Percentiles rank a stretch among this genome's conserved stretches.
Evolutionary conservation across 2,888 invertebrate genomes (phyloP).

Genomic region (Saturnia japonica): DNA sequence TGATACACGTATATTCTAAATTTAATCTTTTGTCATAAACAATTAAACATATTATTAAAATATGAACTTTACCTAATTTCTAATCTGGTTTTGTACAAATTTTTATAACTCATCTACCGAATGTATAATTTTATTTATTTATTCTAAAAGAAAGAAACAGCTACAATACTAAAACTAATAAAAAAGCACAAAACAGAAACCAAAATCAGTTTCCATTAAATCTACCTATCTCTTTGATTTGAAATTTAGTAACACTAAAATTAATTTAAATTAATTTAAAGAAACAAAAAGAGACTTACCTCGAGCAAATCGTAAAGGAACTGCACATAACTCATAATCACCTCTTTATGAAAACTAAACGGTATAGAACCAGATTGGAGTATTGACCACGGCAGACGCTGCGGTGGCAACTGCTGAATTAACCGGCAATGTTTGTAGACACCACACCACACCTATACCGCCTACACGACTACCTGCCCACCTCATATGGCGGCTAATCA

Average conservation of each 20-base stretch:
- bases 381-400: constrained; percentile 25
- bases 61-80: neutral
- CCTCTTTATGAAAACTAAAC: constrained; percentile 30
- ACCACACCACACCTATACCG: constrained; percentile 65
- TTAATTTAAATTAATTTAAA: neutral
- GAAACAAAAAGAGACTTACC: constrained; percentile 42
- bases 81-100: neutral
- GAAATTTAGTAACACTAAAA: neutral
- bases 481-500: constrained; percentile 38
- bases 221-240: neutral
- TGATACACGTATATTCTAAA: neutral
- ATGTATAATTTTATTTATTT: neutral
- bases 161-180: too few species aligned
- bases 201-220: too few species aligned
- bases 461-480: constrained; percentile 65
- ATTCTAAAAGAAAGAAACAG: too few species aligned
- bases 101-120: neutral
- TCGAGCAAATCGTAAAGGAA: constrained; percentile 70
- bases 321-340: constrained; percentile 67
- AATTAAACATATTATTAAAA: neutral
- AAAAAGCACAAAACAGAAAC: too few species aligned
- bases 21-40: neutral
- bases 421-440: constrained; percentile 53
- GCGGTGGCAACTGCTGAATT: constrained; percentile 55
- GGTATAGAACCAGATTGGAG: constrained; percentile 27